A percentile compares a stretch with the other conserved stretches of the same genome.
phyloP scores from a whole-genome alignment of 2,797 vertebrate species.

The Euthynnus affinis region DNA sequence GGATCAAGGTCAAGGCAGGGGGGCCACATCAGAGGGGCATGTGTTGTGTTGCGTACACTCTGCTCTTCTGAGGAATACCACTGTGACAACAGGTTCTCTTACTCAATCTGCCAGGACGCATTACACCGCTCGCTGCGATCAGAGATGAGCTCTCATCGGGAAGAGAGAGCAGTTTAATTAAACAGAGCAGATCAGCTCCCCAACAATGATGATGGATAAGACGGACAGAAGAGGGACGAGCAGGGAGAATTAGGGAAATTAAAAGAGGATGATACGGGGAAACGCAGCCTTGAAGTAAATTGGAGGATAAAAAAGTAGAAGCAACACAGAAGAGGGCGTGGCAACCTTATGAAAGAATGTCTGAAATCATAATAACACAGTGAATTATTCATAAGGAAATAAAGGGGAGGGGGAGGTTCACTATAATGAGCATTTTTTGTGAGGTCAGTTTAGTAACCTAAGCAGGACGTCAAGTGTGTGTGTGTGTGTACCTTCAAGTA shows the following conservation, averaged over 20 bases:
- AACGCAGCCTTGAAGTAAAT: constrained; percentile 11
- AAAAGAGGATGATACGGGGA: constrained; percentile 28
- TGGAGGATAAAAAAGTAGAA: constrained; percentile 26
- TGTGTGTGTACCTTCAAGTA: constrained; percentile 41
- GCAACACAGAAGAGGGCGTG: constrained; percentile 23
- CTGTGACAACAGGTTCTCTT: constrained; percentile 72
- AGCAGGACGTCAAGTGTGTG: constrained; percentile 69
- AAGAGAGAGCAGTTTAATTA: constrained; percentile 79
- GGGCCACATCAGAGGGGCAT: constrained; percentile 30
- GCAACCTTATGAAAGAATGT: constrained; percentile 54
- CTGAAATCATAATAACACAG: constrained; percentile 65
- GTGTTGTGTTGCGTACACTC: constrained; percentile 46
- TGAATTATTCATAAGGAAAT: constrained; percentile 70
- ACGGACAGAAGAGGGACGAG: constrained; percentile 38
- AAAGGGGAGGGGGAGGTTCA: constrained; percentile 43
- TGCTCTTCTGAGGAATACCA: constrained; percentile 38
- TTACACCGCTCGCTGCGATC: constrained; percentile 51
- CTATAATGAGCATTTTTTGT: constrained; percentile 75
- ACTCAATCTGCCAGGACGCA: constrained; percentile 53
- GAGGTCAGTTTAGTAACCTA: constrained; percentile 84
- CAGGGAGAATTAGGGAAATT: constrained; percentile 42
- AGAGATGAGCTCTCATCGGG: constrained; percentile 74
- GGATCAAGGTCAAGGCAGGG: constrained; percentile 74
- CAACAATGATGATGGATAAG: constrained; percentile 67
- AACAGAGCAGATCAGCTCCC: constrained; percentile 72